Base-by-base conservation (phyloP, 2,888 invertebrate species). In the Brachycybe producta region DNA sequence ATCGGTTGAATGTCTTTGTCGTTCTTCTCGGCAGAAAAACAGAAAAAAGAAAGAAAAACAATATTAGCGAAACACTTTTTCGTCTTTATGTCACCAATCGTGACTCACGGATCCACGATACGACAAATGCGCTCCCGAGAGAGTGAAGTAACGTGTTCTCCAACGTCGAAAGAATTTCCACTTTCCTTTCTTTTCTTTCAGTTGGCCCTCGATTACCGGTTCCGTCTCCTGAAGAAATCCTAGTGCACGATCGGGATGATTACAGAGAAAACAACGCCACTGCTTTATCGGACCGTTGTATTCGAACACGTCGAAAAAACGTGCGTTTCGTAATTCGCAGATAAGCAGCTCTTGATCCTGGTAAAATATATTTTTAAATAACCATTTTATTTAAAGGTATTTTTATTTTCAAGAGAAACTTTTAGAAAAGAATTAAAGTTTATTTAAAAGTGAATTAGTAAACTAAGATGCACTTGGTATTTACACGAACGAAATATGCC, bases 191-290 rank as follows among this genome's bases (percentile, higher is more conserved):
- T 90, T 90, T 71, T 90, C 88, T 66, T 88, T 88, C 35, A 90
- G 70, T 64, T 85, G 85, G 0, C 88, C 90, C 64, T 88, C 87
- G 58, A 90, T 87, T 60, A 88, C 84, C 32, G 88, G 88, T 62
- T 80, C 80, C 19, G 84, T 81, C 67, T 84, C 83, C 56, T 74
- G 73, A 62, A 59, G 52, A 66, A 90, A 85, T 5, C 84, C 85
- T 3, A 81, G 78, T 5, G 90, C 86, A 57, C 84, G 76, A 66
- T 91, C 91, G 0, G 92, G 91, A 69, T 90, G 87, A 62, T 84
- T 84, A 69, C 92, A 94, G 56, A 91, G 74, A 68, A 91, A 91
- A 68, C 94, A 94, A 47, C 85, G 85, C 94, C 92, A 94, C 56
- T 70, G 67, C 41, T 69, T 67, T 43, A 72, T 71, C 2, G 73